Evolutionary conservation across 1,140 invertebrate genomes (phyloP).

Genomic region (Propsilocerus akamusi): DNA sequence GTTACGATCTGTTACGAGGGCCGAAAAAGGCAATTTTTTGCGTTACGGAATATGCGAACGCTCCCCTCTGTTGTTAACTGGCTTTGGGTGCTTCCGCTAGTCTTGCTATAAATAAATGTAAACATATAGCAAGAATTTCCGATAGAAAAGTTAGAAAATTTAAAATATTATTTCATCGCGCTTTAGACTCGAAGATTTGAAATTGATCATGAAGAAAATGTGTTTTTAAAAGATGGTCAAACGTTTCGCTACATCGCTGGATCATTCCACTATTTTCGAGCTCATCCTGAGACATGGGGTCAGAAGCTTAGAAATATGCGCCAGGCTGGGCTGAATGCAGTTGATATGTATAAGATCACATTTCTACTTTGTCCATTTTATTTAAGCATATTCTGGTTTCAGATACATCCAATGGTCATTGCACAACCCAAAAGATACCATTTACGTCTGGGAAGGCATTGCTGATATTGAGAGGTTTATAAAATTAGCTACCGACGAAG

Average conservation of each 20-base stretch:
- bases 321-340: constrained; percentile 66
- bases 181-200: constrained; percentile 17
- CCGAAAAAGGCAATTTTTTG: no score
- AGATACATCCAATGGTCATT: constrained; percentile 84
- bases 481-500: constrained; percentile 44
- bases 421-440: constrained; percentile 56
- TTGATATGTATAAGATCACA: constrained; percentile 31
- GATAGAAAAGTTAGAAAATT: no score
- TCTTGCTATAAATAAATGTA: no score
- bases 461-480: constrained; percentile 35
- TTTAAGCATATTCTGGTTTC: background rate
- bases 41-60: no score
- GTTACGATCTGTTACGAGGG: no score
- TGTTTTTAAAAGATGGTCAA: constrained; percentile 61
- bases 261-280: constrained; percentile 76
- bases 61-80: no score
- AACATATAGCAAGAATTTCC: no score
- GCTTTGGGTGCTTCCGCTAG: no score
- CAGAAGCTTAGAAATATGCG: constrained; percentile 61
- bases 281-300: constrained; percentile 59
- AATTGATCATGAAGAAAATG: constrained; percentile 47
- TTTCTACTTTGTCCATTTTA: background rate
- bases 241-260: constrained; percentile 67
- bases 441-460: constrained; percentile 52
- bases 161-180: no score